These are phyloP conservation scores for Meliscaeva auricollis DNA, from an alignment of 2,888 invertebrate species.

Conservation along the genomic window DNA sequence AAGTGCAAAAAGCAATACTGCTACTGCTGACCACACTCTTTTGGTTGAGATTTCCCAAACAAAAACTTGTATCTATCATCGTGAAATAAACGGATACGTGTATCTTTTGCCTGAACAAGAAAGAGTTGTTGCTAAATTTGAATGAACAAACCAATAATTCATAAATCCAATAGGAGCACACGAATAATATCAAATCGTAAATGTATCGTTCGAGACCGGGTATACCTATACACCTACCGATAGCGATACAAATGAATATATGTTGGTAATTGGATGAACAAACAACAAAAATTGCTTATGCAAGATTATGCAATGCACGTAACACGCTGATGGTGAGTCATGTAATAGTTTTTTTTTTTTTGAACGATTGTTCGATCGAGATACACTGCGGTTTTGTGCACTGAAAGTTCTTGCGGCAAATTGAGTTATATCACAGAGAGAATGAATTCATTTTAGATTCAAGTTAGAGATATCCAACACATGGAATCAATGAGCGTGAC, in stretches of 20 bases:
- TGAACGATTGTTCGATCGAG: slow-evolving; percentile 39
- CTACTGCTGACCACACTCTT: slow-evolving; percentile 51
- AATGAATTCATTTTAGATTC: slow-evolving; percentile 31
- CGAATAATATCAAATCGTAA: slow-evolving; percentile 44
- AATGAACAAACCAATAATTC: slow-evolving; percentile 64
- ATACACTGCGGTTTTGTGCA: slow-evolving; percentile 29
- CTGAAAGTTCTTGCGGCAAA: slow-evolving; percentile 58
- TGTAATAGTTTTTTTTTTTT: slow-evolving; percentile 29
- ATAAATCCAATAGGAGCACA: slow-evolving; percentile 54
- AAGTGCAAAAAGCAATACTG: slow-evolving; percentile 9
- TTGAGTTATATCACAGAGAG: slow-evolving; percentile 32
- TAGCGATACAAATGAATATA: too few species aligned
- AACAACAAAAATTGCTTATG: slow-evolving; percentile 55
- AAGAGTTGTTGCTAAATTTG: slow-evolving; percentile 33
- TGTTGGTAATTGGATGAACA: slow-evolving; percentile 60
- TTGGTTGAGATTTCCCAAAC: slow-evolving; percentile 19
- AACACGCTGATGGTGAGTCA: slow-evolving; percentile 50
- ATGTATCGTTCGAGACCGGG: not conserved
- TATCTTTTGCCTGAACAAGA: slow-evolving; percentile 5
- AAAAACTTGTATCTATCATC: slow-evolving; percentile 41
- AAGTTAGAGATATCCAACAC: slow-evolving; percentile 10
- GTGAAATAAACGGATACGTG: not conserved
- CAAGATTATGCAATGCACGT: slow-evolving; percentile 67
- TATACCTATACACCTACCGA: too few species aligned
- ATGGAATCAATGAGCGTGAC: slow-evolving; percentile 56